A percentile compares a stretch with the other conserved stretches of the same genome.
These are phyloP conservation scores for Eublepharis macularius DNA, from an alignment of 2,113 vertebrate species.

Conservation along the genomic window DNA sequence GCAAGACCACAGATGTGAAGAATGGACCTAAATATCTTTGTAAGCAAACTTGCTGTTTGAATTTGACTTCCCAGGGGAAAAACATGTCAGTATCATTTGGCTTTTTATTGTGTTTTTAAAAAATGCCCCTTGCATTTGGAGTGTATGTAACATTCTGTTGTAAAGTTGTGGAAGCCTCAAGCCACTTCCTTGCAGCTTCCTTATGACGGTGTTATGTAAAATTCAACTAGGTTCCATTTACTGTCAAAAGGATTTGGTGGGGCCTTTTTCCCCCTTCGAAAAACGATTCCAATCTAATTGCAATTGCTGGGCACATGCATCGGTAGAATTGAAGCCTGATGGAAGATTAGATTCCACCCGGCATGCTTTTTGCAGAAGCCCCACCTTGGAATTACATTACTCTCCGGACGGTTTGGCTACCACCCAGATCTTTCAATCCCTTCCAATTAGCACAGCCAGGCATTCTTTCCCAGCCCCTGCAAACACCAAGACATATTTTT, in stretches of 20 bases:
- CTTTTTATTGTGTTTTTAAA: background rate
- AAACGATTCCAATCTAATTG: conserved; percentile 66
- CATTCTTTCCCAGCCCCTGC: conserved; percentile 59
- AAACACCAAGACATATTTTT: conserved; percentile 63
- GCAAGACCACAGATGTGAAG: background rate
- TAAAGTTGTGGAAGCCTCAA: background rate
- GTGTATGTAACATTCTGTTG: background rate
- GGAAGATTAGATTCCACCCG: conserved; percentile 66
- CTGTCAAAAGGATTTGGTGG: conserved; percentile 39
- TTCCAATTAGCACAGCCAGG: conserved; percentile 65
- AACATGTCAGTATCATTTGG: background rate
- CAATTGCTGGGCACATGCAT: conserved; percentile 48
- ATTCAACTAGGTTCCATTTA: conserved; percentile 30
- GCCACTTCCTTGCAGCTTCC: conserved; percentile 33
- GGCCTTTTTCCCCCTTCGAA: background rate
- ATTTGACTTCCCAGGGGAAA: background rate
- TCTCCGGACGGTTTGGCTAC: conserved; percentile 29
- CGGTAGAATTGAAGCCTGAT: conserved; percentile 33
- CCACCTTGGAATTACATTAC: conserved; percentile 68
- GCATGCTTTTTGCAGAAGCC: conserved; percentile 51
- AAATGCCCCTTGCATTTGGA: conserved; percentile 34
- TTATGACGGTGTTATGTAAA: conserved; percentile 1
- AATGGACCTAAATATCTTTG: fast-evolving
- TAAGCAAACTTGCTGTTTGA: conserved; percentile 2
- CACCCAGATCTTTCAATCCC: conserved; percentile 64